These are phyloP conservation scores for Opisthocomus hoazin DNA, from an alignment of 2,113 vertebrate species.

Conservation along the genomic window DNA sequence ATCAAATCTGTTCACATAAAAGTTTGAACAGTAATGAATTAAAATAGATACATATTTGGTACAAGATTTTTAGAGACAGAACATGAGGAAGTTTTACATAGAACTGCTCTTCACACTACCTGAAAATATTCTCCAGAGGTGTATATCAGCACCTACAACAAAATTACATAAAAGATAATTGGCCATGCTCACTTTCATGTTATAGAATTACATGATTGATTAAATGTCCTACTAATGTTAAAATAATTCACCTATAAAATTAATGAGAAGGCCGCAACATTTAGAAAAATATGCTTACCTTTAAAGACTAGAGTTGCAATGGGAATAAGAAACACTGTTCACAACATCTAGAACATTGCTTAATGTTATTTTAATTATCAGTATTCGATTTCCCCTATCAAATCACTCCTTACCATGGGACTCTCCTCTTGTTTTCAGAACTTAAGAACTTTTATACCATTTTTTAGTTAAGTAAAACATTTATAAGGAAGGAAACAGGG, in stretches of 20 bases:
- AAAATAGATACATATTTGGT: constrained; percentile 50
- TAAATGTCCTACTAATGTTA: neutral
- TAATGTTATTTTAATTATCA: neutral
- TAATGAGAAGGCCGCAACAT: constrained; percentile 8
- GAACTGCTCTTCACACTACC: neutral
- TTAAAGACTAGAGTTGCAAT: neutral
- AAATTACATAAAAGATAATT: constrained; percentile 24
- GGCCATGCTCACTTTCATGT: neutral
- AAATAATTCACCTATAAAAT: constrained; percentile 40
- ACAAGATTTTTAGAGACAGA: constrained; percentile 39
- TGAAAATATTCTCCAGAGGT: neutral
- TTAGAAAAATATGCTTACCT: neutral
- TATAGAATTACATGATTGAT: neutral
- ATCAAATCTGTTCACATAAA: neutral
- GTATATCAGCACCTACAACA: neutral
- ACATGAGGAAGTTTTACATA: constrained; percentile 43
- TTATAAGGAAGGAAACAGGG: neutral
- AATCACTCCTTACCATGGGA: neutral
- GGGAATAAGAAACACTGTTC: neutral
- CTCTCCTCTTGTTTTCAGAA: neutral
- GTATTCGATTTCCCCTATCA: neutral
- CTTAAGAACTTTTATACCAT: neutral
- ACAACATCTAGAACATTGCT: neutral
- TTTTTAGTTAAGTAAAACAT: neutral
- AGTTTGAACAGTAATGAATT: neutral